Evolutionary conservation across 2,888 invertebrate species (phyloP).

Genomic region (Apotomis betuletana): DNA sequence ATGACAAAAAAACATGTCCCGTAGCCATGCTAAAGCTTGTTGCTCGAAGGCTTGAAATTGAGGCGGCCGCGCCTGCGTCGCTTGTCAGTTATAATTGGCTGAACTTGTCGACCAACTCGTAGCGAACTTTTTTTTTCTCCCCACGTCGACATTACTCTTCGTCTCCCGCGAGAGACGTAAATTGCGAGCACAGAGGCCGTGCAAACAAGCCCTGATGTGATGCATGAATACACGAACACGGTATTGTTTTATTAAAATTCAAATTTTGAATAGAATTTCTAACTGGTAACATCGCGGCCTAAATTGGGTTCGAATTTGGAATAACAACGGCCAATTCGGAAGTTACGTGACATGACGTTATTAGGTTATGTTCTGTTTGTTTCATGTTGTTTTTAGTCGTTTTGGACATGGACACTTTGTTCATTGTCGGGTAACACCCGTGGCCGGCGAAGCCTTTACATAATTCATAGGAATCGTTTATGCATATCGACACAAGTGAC

Average conservation of each 20-base stretch:
- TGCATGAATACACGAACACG: constrained; percentile 76
- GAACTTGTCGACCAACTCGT: constrained; percentile 80
- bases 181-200: constrained; percentile 74
- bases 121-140: constrained; percentile 73
- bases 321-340: constrained; percentile 40
- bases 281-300: constrained; percentile 49
- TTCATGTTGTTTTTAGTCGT: constrained; percentile 19
- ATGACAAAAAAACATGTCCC: constrained; percentile 44
- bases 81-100: constrained; percentile 84
- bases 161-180: constrained; percentile 81
- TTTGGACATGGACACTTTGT: constrained; percentile 47
- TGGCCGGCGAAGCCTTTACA: constrained; percentile 68
- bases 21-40: constrained; percentile 50
- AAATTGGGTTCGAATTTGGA: constrained; percentile 51
- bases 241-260: constrained; percentile 75
- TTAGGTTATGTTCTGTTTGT: constrained; percentile 36
- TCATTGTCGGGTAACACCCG: constrained; percentile 58
- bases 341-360: constrained; percentile 42
- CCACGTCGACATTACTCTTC: constrained; percentile 79
- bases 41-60: constrained; percentile 70
- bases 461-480: constrained; percentile 78
- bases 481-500: constrained; percentile 77
- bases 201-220: constrained; percentile 79
- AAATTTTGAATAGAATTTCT: constrained; percentile 68
- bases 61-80: constrained; percentile 73